Evolutionary conservation across 2,797 vertebrate genomes (phyloP), one percentile per base, ranked within the genome.

Genomic region (Yasuhikotakia modesta): DNA sequence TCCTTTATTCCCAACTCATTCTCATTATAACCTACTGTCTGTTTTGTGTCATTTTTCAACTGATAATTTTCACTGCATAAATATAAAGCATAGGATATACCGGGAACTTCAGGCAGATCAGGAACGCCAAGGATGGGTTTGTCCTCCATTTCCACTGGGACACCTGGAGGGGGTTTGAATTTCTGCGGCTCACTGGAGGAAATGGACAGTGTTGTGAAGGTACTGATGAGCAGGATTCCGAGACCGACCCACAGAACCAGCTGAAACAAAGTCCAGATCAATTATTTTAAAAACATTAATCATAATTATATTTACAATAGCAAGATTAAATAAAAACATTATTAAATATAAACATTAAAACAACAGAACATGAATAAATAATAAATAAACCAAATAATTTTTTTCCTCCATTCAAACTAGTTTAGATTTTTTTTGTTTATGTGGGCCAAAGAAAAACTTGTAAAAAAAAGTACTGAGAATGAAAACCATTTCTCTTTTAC

Each of bases 191-290:
- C 17, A 4, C 93, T 93, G 82, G 92, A 88, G 0, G 91, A 93
- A 17, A 94, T 93, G 0, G 95, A 96, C 81, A 99, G 82, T 7
- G 97, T 99, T 81, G 95, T 96, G 52, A 97, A 90, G 0, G 98
- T 99, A 87, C 98, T 99, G 86, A 99, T 86, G 39, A 99, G 91
- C 68, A 99, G 92, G 85, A 99, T 94, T 4, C 96, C 94, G 80
- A 99, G 93, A 71, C 97, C 97, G 0, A 98, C 96, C 79, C 90
- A 96, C 30, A 99, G 91, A 76, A 99, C 96, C 73, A 99, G 89
- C 97, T 99, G 16, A 45, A 60, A 68, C 65, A 61, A 19, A 61
- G 14, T 67, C 27, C 64, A 5, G 48, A 53, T 66, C 53, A n/a
- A 50, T 27, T 27, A 27, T 27, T 27, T 27, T 27, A 27, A 27